Evolutionary conservation across 2,113 vertebrate species (phyloP), one percentile per base, ranked within the genome.

Genomic region (Lasiurus borealis): DNA sequence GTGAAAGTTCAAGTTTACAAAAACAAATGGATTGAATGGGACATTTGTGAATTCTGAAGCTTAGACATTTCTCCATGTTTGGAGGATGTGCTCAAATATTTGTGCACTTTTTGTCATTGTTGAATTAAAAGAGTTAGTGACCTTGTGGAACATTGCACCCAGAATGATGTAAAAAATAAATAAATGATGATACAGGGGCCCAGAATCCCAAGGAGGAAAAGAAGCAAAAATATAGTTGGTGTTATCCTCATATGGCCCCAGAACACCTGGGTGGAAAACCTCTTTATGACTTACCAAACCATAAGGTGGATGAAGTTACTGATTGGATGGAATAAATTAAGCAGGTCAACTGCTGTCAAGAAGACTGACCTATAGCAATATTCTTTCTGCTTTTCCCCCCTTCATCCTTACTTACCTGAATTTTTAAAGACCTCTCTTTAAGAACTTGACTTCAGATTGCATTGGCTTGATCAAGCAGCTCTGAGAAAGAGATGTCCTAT

Each of bases 1-100:
- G 81, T 80, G 81, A 88, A 97, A 95, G 97, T 93, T 96, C 93
- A 97, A 96, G 88, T 50, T 92, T 92, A 90, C 6, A 44, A 93
- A 97, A 96, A 90, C 94, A 97, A 94, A 83, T 36, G 21, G 31
- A 92, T 94, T 91, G 93, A 48, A 95, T 76, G 19, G 87, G 69
- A 40, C 46, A 62, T 89, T 95, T 93, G 84, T 91, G 76, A 93
- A 91, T 93, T 96, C 81, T 83, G 85, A 93, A 89, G 54, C 52
- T 48, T 16, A 90, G 93, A 78, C 25, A 85, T 88, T 73, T 96
- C 90, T 94, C 95, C 93, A 90, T 85, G 57, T 96, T 94, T 95
- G 93, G 77, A 95, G 66, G 87, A 90, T 81, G 31, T 69, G 15
- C 73, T 97, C 40, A 85, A 84, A 94, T 94, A 94, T n/a, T 62